Evolutionary conservation across 2,888 invertebrate genomes (phyloP), one percentile per base, ranked within the genome.

Genomic region (Anthoptus insignis): DNA sequence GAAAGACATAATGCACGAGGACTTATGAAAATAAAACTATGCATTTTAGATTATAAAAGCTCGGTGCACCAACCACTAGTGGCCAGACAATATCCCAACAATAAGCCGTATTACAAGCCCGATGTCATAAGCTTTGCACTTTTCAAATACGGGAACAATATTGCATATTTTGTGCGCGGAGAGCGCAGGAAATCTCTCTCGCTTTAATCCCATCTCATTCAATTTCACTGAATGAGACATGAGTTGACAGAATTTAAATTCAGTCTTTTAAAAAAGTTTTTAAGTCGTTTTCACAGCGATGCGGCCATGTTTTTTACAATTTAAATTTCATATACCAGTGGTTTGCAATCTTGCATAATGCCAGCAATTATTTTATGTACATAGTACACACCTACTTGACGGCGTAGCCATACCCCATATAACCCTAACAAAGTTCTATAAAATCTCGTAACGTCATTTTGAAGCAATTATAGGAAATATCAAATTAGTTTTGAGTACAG

Each of bases 71-170:
- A 5, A 7, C 4, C 4, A 39, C 39, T 5, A 19, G 2, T 42
- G 9, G 16, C 53, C 13, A 34, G 54, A 54, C 54, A 45, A 54
- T 61, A 47, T 54, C 21, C 34, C 54, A 47, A 63, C 54, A 63
- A 56, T 63, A 56, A 63, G 34, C 61, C 42, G 42, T 49, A 60
- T 49, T 49, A 47, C 56, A 56, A 63, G 56, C 56, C 47, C 54
- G 61, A 61, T 47, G 54, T 56, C 49, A 56, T 49, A 56, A 63
- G 63, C 56, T 63, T 63, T 63, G 63, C 63, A 63, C 57, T 63
- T 63, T 63, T 63, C 49, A 63, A 63, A 63, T 21, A 49, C 63
- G 29, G 57, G 57, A 29, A 64, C 64, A 64, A 58, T 52, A 58
- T 64, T 42, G 57, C 42, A 58, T 50, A 64, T 52, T 64, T 58